Evolutionary conservation across 2,888 invertebrate genomes (phyloP).

Genomic region (Tipula vernalis): DNA sequence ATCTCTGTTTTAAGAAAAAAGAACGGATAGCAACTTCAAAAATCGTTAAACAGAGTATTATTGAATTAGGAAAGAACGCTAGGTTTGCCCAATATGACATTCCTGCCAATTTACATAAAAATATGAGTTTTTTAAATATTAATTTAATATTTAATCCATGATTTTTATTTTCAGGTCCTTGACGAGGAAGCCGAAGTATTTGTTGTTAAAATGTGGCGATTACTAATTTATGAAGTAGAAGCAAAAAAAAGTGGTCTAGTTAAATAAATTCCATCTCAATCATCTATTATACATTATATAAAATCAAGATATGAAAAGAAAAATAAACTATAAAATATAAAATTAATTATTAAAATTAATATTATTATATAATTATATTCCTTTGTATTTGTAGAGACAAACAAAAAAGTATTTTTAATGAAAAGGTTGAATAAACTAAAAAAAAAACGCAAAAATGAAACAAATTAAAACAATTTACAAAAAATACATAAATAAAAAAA

Average conservation of each 20-base stretch:
- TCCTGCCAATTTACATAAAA: neutral
- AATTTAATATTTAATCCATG: neutral
- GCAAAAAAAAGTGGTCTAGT: slow-evolving; percentile 90
- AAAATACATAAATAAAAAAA: neutral
- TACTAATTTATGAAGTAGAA: slow-evolving; percentile 98
- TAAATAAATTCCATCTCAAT: slow-evolving; percentile 39
- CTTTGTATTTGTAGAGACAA: neutral
- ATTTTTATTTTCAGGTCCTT: slow-evolving; percentile 58
- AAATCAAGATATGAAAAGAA: neutral
- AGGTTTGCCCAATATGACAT: too few species aligned
- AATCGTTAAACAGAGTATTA: too few species aligned
- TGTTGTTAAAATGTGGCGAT: slow-evolving; percentile 99
- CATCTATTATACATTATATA: neutral
- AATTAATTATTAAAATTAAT: neutral
- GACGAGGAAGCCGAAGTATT: slow-evolving; percentile 99
- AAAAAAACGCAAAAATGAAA: neutral
- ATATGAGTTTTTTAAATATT: neutral
- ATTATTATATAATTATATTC: neutral
- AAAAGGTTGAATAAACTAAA: neutral
- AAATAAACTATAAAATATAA: neutral
- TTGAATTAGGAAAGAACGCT: too few species aligned
- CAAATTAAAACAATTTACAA: neutral
- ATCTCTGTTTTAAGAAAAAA: too few species aligned
- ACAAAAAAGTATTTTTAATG: neutral
- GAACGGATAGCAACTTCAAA: too few species aligned